Percentiles rank a stretch among this genome's conserved stretches.
phyloP scores from a whole-genome alignment of 2,888 invertebrate genomes.

The Hedychridium roseum region DNA sequence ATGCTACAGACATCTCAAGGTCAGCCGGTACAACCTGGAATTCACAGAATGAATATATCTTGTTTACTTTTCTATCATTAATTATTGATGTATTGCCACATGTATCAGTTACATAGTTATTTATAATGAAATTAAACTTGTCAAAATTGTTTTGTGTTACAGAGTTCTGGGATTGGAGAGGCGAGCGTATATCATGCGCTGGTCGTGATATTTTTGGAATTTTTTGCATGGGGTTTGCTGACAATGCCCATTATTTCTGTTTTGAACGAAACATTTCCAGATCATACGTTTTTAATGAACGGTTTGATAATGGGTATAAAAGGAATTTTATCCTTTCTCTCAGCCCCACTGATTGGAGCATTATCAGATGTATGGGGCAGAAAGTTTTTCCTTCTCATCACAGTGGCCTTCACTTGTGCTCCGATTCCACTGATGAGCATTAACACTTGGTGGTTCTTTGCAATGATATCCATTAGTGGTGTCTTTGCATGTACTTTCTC shows the following conservation, averaged over 20 bases:
- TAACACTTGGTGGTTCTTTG: constrained; percentile 99
- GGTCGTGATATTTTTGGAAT: constrained; percentile 99
- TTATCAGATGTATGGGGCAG: constrained; percentile 98
- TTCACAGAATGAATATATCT: no score
- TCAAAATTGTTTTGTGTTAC: constrained; percentile 63
- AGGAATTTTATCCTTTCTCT: constrained; percentile 96
- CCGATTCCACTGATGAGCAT: constrained; percentile 99
- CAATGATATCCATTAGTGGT: constrained; percentile 98
- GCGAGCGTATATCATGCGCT: constrained; percentile 98
- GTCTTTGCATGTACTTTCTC: constrained; percentile 99
- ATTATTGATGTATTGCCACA: no score
- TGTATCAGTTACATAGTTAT: no score
- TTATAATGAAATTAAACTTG: no score
- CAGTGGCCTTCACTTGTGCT: constrained; percentile 98
- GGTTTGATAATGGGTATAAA: constrained; percentile 99
- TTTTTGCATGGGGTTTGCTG: constrained; percentile 99
- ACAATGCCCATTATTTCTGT: constrained; percentile 96
- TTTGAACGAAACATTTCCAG: constrained; percentile 96
- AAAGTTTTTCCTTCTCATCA: constrained; percentile 96
- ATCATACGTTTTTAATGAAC: constrained; percentile 99
- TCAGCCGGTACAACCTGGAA: constrained; percentile 45
- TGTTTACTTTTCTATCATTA: no score
- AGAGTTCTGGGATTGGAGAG: constrained; percentile 88
- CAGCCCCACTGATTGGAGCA: constrained; percentile 96
- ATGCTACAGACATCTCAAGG: constrained; percentile 62